Conservation (phyloP, 2,797 vertebrate genomes). For the Sebastolobus alascanus region DNA sequence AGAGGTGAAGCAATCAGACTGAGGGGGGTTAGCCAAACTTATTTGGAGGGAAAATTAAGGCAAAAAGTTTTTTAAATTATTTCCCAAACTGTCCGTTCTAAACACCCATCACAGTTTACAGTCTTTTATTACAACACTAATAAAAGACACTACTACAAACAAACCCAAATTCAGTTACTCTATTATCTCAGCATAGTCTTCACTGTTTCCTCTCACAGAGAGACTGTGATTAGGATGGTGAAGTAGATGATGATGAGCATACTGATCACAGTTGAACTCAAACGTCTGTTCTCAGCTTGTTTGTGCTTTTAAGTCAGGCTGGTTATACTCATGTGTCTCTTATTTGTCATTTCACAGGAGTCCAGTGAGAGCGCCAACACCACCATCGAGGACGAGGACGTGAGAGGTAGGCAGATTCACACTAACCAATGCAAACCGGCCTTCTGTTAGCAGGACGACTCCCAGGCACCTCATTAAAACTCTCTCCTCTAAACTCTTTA, state of each 20-base stretch:
- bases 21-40: neutral
- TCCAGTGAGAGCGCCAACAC: constrained; percentile 98
- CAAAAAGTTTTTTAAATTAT: neutral
- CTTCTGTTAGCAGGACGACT: neutral
- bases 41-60: neutral
- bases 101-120: too few relatives aligned
- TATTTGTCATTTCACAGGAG: constrained; percentile 85
- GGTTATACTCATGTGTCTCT: neutral
- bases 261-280: neutral
- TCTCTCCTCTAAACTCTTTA: neutral
- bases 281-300: neutral
- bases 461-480: neutral
- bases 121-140: too few relatives aligned
- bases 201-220: neutral
- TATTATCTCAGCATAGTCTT: neutral
- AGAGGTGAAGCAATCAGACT: too few relatives aligned
- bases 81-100: too few relatives aligned
- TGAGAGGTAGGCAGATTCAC: constrained; percentile 91
- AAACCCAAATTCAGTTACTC: too few relatives aligned
- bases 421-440: neutral
- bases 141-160: neutral
- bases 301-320: neutral
- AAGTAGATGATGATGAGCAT: too few relatives aligned
- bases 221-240: neutral
- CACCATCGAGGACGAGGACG: constrained; percentile 97